Evolutionary conservation across 2,797 vertebrate genomes (phyloP).

Genomic region (Bryconaethiops microstoma): DNA sequence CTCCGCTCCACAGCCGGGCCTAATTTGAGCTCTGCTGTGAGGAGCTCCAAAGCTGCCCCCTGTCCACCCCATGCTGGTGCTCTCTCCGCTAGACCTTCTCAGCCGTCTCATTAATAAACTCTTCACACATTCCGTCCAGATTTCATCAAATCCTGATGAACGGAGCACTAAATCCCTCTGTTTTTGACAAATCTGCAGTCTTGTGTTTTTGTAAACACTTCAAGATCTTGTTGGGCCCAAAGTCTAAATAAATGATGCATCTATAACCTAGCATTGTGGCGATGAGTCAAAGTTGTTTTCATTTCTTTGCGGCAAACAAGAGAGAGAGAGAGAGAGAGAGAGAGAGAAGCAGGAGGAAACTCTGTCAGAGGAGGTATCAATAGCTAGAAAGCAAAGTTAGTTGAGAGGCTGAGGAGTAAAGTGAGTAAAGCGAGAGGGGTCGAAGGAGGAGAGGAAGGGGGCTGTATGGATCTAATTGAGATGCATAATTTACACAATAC

Average conservation of each 20-base stretch:
- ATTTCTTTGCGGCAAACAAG: conserved; percentile 1
- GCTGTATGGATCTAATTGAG: conserved; percentile 37
- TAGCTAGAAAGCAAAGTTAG: neutral
- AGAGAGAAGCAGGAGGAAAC: neutral
- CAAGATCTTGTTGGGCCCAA: neutral
- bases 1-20: conserved; percentile 62
- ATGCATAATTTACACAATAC: conserved; percentile 35
- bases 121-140: conserved; percentile 20
- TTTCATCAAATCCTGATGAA: conserved; percentile 25
- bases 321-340: neutral
- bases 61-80: conserved; percentile 52
- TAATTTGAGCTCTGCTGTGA: conserved; percentile 64
- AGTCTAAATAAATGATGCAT: neutral
- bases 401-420: neutral
- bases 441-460: conserved; percentile 6
- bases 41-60: conserved; percentile 55
- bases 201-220: neutral
- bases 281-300: conserved; percentile 4
- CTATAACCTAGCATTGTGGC: neutral
- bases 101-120: conserved; percentile 52
- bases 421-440: neutral
- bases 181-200: neutral
- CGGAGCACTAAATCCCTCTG: neutral
- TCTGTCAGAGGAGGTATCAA: conserved; percentile 5
- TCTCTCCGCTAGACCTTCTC: conserved; percentile 25